Conservation (phyloP, 2,797 vertebrate genomes). For the Catamblyrhynchus diadema region DNA sequence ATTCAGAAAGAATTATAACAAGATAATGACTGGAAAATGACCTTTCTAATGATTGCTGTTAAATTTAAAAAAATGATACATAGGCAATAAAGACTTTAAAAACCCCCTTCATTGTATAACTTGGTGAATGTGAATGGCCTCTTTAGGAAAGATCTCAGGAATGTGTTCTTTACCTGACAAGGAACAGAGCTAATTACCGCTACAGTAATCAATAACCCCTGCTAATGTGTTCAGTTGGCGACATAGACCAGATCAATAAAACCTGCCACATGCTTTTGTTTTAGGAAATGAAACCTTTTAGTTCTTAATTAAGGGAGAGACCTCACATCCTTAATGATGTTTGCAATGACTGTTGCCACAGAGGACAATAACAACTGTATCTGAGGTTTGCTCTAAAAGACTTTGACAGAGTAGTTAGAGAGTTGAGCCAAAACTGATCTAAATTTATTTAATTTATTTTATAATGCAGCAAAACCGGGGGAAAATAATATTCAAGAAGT, state of each 20-base stretch:
- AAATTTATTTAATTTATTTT: slow-evolving; percentile 29
- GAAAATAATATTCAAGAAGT: not conserved
- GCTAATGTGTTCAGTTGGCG: slow-evolving; percentile 79
- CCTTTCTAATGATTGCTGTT: slow-evolving; percentile 60
- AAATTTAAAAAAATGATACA: slow-evolving; percentile 45
- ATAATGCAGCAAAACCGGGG: not conserved
- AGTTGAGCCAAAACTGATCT: slow-evolving; percentile 1
- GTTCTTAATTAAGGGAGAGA: slow-evolving; percentile 81
- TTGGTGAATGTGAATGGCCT: not conserved
- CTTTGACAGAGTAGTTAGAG: not conserved
- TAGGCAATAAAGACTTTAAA: slow-evolving; percentile 44
- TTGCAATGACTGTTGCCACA: slow-evolving; percentile 66
- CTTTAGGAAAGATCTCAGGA: slow-evolving; percentile 24
- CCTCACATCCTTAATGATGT: slow-evolving; percentile 75
- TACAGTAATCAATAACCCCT: slow-evolving; percentile 74
- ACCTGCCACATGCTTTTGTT: slow-evolving; percentile 78
- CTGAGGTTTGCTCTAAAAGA: slow-evolving; percentile 59
- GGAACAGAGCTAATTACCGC: slow-evolving; percentile 71
- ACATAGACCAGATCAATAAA: slow-evolving; percentile 79
- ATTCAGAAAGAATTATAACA: slow-evolving; percentile 61
- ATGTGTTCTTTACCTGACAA: slow-evolving; percentile 63
- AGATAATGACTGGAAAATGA: slow-evolving; percentile 66
- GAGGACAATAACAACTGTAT: slow-evolving; percentile 52
- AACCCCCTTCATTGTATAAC: not conserved
- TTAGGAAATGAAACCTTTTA: slow-evolving; percentile 83